These are phyloP conservation scores for Protonemura montana DNA, from an alignment of 2,888 invertebrate species.

Conservation along the genomic window DNA sequence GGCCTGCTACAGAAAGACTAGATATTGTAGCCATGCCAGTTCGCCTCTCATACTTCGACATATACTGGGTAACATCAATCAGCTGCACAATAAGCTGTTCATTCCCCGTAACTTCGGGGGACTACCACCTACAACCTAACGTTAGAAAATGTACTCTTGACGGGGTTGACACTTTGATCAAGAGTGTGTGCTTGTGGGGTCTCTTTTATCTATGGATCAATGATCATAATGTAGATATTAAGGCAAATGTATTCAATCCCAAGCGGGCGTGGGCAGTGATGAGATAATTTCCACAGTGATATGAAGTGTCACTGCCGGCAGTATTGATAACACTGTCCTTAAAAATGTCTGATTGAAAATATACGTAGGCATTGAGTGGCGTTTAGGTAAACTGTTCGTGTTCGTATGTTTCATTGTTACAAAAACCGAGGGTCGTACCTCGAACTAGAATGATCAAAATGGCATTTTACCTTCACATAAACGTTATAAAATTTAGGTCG, in stretches of 20 bases:
- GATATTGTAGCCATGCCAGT: not conserved
- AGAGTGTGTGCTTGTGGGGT: not conserved
- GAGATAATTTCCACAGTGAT: constrained; percentile 28
- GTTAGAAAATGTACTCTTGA: constrained; percentile 12
- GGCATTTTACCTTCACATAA: not conserved
- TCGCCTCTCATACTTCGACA: not conserved
- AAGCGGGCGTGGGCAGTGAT: constrained; percentile 32
- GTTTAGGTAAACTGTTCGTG: not conserved
- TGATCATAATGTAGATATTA: constrained; percentile 29
- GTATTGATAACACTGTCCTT: constrained; percentile 22
- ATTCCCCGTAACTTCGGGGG: not conserved
- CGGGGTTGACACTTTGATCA: not conserved
- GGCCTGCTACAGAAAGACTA: not conserved
- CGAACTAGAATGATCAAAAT: not conserved
- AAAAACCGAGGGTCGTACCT: constrained; percentile 1
- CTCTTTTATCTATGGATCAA: constrained; percentile 16
- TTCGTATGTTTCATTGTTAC: not conserved
- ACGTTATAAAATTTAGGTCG: constrained; percentile 24
- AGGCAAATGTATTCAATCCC: constrained; percentile 38
- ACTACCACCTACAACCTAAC: not conserved
- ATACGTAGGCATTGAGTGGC: constrained; percentile 24
- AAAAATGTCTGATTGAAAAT: constrained; percentile 28
- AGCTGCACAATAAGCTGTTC: not conserved
- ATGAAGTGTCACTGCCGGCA: constrained; percentile 13
- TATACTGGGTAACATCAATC: not conserved